These are phyloP conservation scores for Caligus rogercresseyi DNA, from an alignment of 1,140 invertebrate genomes.

Conservation along the genomic window DNA sequence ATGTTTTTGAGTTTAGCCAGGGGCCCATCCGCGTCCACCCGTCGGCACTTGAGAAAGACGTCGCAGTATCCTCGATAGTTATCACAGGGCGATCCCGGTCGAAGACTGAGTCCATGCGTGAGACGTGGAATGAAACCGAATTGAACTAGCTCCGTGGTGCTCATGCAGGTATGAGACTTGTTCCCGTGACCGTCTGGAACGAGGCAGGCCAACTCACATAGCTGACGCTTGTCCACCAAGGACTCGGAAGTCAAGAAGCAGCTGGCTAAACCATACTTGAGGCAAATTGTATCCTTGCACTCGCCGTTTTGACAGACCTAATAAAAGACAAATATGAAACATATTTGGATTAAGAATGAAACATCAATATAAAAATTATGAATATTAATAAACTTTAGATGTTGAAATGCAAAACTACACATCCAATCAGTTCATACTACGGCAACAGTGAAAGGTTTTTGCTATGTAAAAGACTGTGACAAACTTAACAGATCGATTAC, in stretches of 20 bases:
- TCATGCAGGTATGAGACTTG: slow-evolving; percentile 47
- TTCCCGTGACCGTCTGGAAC: slow-evolving; percentile 42
- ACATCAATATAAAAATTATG: too few relatives aligned
- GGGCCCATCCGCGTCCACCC: slow-evolving; percentile 94
- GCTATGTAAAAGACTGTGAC: too few relatives aligned
- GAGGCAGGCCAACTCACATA: slow-evolving; percentile 92
- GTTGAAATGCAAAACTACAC: too few relatives aligned
- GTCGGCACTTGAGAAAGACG: slow-evolving; percentile 89
- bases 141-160: slow-evolving; percentile 49
- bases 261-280: slow-evolving; percentile 62
- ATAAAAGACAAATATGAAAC: not conserved
- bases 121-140: slow-evolving; percentile 45
- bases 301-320: slow-evolving; percentile 79
- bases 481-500: too few relatives aligned
- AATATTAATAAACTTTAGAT: too few relatives aligned
- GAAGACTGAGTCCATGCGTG: slow-evolving; percentile 60
- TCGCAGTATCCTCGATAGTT: slow-evolving; percentile 98
- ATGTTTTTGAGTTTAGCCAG: slow-evolving; percentile 89
- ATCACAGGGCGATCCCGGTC: slow-evolving; percentile 90
- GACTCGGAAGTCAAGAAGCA: slow-evolving; percentile 81
- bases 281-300: slow-evolving; percentile 85
- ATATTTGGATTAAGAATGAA: slow-evolving; percentile 10
- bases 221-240: slow-evolving; percentile 59
- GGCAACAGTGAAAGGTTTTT: too few relatives aligned
- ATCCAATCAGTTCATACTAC: too few relatives aligned